phyloP scores from a whole-genome alignment of 2,113 vertebrate genomes.

The Uria aalge region DNA sequence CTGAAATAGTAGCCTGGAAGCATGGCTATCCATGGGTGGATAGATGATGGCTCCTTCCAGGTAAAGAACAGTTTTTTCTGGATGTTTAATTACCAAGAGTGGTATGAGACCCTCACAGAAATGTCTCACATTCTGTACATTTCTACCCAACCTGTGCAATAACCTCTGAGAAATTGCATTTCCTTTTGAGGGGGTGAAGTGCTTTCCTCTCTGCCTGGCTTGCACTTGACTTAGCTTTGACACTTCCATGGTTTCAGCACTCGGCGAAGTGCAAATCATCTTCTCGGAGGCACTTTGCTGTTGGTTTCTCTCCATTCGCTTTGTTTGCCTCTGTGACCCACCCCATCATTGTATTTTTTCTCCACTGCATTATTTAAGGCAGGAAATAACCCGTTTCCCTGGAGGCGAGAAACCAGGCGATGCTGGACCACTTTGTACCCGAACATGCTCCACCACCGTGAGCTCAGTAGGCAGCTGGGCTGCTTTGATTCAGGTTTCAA shows the following conservation, averaged over 20 bases:
- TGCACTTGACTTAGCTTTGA: background rate
- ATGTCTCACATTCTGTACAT: background rate
- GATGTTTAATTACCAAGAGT: background rate
- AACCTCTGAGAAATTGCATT: background rate
- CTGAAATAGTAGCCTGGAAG: background rate
- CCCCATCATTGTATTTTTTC: background rate
- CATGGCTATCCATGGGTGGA: background rate
- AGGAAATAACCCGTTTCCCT: background rate
- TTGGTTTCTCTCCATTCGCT: background rate
- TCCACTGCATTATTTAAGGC: background rate
- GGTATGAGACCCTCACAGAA: background rate
- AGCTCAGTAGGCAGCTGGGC: background rate
- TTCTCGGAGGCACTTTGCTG: background rate
- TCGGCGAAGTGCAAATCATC: rapidly evolving
- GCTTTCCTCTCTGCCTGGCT: background rate
- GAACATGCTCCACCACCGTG: background rate
- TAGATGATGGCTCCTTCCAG: background rate
- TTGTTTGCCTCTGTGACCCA: background rate
- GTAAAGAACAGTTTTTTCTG: background rate
- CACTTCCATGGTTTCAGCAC: background rate
- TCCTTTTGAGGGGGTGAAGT: background rate
- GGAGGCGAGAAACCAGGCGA: background rate
- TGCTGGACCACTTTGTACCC: background rate
- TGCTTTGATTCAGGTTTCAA: background rate
- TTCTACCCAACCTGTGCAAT: background rate